Percentiles rank a stretch among this genome's conserved stretches.
phyloP scores from a whole-genome alignment of 2,888 invertebrate genomes.

The Amphiduros pacificus region DNA sequence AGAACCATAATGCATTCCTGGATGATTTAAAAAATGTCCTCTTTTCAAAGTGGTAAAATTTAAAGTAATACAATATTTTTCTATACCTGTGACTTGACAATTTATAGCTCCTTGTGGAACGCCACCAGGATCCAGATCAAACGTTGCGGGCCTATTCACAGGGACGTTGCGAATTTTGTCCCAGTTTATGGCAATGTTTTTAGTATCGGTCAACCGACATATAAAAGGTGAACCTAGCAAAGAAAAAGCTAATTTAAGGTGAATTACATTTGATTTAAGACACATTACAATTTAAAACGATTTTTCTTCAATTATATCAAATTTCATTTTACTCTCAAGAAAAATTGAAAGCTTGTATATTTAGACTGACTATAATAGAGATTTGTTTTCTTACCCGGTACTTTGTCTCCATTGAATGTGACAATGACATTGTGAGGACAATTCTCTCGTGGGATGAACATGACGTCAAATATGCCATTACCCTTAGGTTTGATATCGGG shows the following conservation, averaged over 20 bases:
- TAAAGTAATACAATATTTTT: no score
- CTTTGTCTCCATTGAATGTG: slow-evolving; percentile 65
- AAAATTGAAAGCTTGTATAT: no score
- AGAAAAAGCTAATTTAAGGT: no score
- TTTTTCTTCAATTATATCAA: no score
- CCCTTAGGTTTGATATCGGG: slow-evolving; percentile 19
- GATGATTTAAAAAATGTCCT: no score
- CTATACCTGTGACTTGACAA: neutral
- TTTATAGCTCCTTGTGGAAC: slow-evolving; percentile 14
- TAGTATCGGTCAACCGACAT: slow-evolving; percentile 23
- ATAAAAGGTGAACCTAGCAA: slow-evolving; percentile 25
- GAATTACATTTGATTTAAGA: no score
- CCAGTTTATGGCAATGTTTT: slow-evolving; percentile 23
- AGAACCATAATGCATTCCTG: no score
- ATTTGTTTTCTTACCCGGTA: slow-evolving; percentile 61
- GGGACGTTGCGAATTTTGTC: slow-evolving; percentile 18
- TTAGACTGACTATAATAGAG: no score
- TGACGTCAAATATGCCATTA: slow-evolving; percentile 19
- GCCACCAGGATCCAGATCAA: slow-evolving; percentile 21
- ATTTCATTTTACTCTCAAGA: no score
- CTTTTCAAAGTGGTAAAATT: no score
- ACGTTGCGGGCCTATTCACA: slow-evolving; percentile 17
- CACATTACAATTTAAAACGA: no score
- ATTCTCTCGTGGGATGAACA: slow-evolving; percentile 23
- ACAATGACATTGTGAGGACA: slow-evolving; percentile 78